phyloP scores from a whole-genome alignment of 92 coral and sea anemone genomes.

The Zoanthus solanderi region DNA sequence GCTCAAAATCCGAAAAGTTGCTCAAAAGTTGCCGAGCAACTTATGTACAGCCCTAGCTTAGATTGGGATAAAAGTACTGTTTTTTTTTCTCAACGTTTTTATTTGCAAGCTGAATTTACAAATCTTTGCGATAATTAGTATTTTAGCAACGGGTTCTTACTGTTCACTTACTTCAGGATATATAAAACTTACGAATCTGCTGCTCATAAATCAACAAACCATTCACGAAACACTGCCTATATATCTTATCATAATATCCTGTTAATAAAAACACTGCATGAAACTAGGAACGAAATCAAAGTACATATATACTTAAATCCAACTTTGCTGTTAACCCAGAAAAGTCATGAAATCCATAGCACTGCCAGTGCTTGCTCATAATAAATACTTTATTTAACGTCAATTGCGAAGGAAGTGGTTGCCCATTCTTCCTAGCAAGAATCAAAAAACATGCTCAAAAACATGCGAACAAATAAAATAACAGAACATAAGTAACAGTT shows the following conservation, averaged over 20 bases:
- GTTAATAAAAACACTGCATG: neutral
- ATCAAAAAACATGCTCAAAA: neutral
- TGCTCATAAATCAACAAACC: too few species aligned
- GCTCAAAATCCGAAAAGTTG: too few species aligned
- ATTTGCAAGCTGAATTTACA: neutral
- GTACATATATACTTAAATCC: constrained; percentile 34
- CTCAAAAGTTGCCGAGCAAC: too few species aligned
- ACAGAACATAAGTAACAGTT: constrained; percentile 31
- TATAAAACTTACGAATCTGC: constrained; percentile 22
- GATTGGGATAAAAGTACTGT: constrained; percentile 26
- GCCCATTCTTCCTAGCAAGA: too few species aligned
- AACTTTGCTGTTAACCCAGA: constrained; percentile 22
- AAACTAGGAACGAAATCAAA: constrained; percentile 20
- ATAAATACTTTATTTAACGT: too few species aligned
- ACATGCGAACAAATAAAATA: constrained; percentile 11
- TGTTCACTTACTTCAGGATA: constrained; percentile 34
- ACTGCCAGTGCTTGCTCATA: neutral
- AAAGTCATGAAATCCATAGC: constrained; percentile 30
- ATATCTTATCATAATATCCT: constrained; percentile 10
- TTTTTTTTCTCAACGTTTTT: constrained; percentile 9
- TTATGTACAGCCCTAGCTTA: too few species aligned
- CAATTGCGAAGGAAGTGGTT: too few species aligned
- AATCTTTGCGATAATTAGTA: constrained; percentile 36
- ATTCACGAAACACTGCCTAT: too few species aligned
- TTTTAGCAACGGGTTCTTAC: constrained; percentile 29